Percentiles rank a stretch among this genome's conserved stretches.
phyloP scores from a whole-genome alignment of 2,113 vertebrate genomes.

The Rhombomys opimus region DNA sequence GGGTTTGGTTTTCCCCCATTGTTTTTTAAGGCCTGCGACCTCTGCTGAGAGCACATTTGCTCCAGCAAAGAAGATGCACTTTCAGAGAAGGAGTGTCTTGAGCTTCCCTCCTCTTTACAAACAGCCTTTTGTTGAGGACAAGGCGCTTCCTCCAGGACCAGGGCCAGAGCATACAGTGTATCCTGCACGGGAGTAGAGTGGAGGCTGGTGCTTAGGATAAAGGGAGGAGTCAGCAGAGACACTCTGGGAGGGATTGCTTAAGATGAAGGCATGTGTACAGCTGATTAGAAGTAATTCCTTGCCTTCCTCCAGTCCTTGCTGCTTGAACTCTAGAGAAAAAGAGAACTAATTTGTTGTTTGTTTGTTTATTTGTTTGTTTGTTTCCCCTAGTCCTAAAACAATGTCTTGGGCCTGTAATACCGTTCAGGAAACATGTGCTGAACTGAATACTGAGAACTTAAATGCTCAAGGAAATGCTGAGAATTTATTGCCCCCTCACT shows the following conservation, averaged over 20 bases:
- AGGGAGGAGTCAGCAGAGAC: background rate
- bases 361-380: constrained; percentile 69
- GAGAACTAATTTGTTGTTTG: constrained; percentile 52
- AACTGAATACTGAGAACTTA: constrained; percentile 73
- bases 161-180: background rate
- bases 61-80: constrained; percentile 44
- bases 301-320: constrained; percentile 18
- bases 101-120: constrained; percentile 42
- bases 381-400: constrained; percentile 39
- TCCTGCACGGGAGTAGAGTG: background rate
- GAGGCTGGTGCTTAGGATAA: background rate
- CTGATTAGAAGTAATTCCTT: constrained; percentile 58
- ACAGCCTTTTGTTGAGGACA: constrained; percentile 9
- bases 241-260: constrained; percentile 23
- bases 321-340: constrained; percentile 19
- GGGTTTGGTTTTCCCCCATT: background rate
- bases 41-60: constrained; percentile 57
- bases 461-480: constrained; percentile 39
- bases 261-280: background rate
- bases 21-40: constrained; percentile 41
- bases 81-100: constrained; percentile 38
- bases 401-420: constrained; percentile 38
- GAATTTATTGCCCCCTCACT: constrained; percentile 72
- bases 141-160: background rate
- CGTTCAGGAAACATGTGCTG: constrained; percentile 52